Conservation (phyloP, 1,140 invertebrate genomes). For the Pseudomyrmex pallidus region DNA sequence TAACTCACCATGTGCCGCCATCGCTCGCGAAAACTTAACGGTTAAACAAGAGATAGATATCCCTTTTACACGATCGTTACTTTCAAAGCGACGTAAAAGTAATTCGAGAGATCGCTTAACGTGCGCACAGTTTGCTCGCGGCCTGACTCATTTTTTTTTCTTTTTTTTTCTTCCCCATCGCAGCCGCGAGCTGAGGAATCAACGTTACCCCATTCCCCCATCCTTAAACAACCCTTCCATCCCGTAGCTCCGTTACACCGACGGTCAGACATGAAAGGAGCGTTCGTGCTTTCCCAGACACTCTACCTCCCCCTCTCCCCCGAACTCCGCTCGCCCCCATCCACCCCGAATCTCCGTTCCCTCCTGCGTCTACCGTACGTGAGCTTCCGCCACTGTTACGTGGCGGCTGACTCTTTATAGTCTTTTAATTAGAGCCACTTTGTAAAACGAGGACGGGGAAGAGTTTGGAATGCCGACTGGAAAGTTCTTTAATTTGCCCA, state of each 20-base stretch:
- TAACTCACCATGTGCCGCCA: slow-evolving; percentile 68
- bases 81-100: slow-evolving; percentile 75
- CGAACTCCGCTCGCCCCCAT: too few relatives aligned
- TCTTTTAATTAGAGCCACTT: slow-evolving; percentile 80
- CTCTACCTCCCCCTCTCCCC: slow-evolving; percentile 65
- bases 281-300: slow-evolving; percentile 77
- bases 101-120: slow-evolving; percentile 73
- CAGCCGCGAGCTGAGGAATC: slow-evolving; percentile 44
- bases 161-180: slow-evolving; percentile 15
- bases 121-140: slow-evolving; percentile 51
- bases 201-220: slow-evolving; percentile 37
- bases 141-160: slow-evolving; percentile 12
- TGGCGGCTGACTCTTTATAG: slow-evolving; percentile 77
- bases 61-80: slow-evolving; percentile 74
- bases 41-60: slow-evolving; percentile 75
- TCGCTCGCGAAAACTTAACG: slow-evolving; percentile 76
- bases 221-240: slow-evolving; percentile 65
- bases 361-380: slow-evolving; percentile 62
- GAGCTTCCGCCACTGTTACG: slow-evolving; percentile 71
- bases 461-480: slow-evolving; percentile 74
- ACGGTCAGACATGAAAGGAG: slow-evolving; percentile 77
- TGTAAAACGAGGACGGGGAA: slow-evolving; percentile 72
- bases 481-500: slow-evolving; percentile 80
- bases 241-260: slow-evolving; percentile 65
- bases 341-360: neutral